These are phyloP conservation scores for Neodiprion pinetum DNA, from an alignment of 1,140 invertebrate species.

Conservation along the genomic window DNA sequence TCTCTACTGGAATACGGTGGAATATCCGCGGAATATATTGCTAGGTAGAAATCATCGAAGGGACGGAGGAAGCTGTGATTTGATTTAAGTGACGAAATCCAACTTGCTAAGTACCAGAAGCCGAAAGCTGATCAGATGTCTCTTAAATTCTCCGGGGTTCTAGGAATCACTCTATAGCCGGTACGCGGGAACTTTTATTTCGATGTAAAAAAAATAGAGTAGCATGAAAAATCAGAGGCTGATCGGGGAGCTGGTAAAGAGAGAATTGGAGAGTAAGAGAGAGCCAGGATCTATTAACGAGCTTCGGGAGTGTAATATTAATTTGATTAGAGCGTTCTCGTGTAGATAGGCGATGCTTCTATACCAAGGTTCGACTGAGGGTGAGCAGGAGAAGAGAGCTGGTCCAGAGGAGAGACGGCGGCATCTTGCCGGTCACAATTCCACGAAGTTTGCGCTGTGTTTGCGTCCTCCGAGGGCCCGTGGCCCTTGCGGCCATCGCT, in stretches of 20 bases:
- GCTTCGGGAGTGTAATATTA: conserved; percentile 11
- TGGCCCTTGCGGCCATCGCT: neutral
- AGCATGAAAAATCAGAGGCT: no score
- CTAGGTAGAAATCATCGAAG: no score
- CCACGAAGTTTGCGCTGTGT: conserved; percentile 13
- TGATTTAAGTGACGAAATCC: no score
- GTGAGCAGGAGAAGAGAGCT: neutral
- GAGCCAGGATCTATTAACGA: conserved; percentile 12
- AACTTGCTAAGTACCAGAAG: no score
- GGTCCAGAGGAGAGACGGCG: neutral
- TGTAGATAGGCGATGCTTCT: neutral
- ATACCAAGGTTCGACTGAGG: neutral
- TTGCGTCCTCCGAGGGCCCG: neutral
- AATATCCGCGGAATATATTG: no score
- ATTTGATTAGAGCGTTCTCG: conserved; percentile 9
- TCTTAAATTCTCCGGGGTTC: no score
- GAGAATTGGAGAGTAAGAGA: neutral
- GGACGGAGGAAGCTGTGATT: no score
- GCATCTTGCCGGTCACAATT: conserved; percentile 16
- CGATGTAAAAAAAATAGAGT: no score
- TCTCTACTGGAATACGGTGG: no score
- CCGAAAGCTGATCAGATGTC: no score
- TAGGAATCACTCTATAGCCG: no score
- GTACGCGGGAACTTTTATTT: no score
- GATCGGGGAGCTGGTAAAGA: neutral